Percentiles rank a stretch among this genome's conserved stretches.
Evolutionary conservation across 2,888 invertebrate species (phyloP).

Genomic region (Leptopterna dolabrata): DNA sequence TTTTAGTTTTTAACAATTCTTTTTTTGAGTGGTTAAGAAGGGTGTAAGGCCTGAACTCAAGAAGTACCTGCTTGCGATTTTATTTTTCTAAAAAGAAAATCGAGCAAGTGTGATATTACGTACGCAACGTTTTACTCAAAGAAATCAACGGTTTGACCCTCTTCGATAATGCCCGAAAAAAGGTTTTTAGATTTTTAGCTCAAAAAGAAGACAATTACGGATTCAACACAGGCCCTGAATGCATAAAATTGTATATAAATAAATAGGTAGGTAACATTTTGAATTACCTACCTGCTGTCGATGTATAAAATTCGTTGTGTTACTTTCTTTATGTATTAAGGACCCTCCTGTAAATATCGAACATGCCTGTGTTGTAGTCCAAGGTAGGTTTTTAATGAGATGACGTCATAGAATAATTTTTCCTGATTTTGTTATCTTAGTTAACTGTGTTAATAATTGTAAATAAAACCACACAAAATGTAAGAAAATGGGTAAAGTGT

Average conservation of each 20-base stretch:
- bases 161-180: neutral
- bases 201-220: conserved; percentile 32
- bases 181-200: conserved; percentile 27
- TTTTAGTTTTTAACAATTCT: neutral
- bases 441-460: conserved; percentile 21
- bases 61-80: conserved; percentile 22
- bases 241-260: conserved; percentile 7
- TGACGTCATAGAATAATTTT: conserved; percentile 10
- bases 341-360: neutral
- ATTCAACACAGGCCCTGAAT: conserved; percentile 18
- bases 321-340: neutral
- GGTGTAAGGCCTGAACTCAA: conserved; percentile 6
- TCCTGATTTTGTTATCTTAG: neutral
- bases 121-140: neutral
- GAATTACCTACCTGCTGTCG: neutral
- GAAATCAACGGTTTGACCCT: neutral
- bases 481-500: neutral
- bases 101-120: conserved; percentile 28
- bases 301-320: conserved; percentile 5
- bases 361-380: conserved; percentile 21
- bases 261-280: neutral
- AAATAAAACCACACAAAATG: conserved; percentile 28
- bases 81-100: conserved; percentile 39
- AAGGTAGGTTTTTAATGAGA: conserved; percentile 14
- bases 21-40: neutral